Conservation (phyloP, 2,113 vertebrate genomes). For the Pelusios castaneus region DNA sequence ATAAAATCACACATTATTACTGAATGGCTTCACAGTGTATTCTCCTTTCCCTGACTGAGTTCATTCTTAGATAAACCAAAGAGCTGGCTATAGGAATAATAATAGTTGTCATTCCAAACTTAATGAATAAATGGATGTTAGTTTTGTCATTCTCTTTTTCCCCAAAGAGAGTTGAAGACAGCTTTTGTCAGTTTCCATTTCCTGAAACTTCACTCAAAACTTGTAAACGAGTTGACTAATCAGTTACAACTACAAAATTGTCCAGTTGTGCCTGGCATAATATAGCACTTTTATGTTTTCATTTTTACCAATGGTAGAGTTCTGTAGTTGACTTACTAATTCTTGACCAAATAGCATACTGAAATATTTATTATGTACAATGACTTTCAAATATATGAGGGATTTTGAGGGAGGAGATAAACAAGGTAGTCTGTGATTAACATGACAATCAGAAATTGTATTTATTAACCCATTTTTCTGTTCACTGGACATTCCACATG, state of each 20-base stretch:
- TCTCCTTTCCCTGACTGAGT: not conserved
- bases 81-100: not conserved
- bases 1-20: not conserved
- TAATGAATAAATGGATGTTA: not conserved
- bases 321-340: not conserved
- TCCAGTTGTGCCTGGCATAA: not conserved
- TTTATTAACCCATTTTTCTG: not conserved
- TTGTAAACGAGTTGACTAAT: not conserved
- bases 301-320: not conserved
- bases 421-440: not conserved
- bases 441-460: accelerated
- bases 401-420: not conserved
- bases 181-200: not conserved
- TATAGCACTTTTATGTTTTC: not conserved
- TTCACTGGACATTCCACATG: not conserved
- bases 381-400: not conserved
- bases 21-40: not conserved
- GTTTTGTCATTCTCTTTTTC: not conserved
- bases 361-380: not conserved
- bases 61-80: not conserved
- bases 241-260: not conserved
- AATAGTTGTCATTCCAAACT: not conserved
- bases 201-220: not conserved
- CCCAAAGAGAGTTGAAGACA: not conserved
- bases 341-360: not conserved